Conservation (phyloP, 2,888 invertebrate genomes). For the Electrophaes corylata region DNA sequence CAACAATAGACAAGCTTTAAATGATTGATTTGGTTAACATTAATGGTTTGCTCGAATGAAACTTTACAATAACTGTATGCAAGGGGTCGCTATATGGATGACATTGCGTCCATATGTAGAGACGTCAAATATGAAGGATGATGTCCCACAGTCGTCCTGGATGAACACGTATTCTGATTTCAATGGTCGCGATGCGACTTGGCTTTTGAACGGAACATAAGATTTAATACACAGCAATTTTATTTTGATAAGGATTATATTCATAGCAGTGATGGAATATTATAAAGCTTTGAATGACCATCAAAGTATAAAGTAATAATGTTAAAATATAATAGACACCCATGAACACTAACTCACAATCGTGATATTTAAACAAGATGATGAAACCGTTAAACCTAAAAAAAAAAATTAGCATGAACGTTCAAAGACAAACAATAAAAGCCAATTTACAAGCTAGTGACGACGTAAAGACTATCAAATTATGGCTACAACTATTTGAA, state of each 20-base stretch:
- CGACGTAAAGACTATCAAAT: slow-evolving; percentile 77
- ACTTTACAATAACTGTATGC: slow-evolving; percentile 64
- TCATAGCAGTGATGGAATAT: slow-evolving; percentile 32
- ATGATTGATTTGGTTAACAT: slow-evolving; percentile 69
- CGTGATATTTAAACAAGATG: slow-evolving; percentile 74
- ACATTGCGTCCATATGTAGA: slow-evolving; percentile 65
- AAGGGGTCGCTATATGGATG: slow-evolving; percentile 71
- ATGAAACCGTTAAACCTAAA: slow-evolving; percentile 80
- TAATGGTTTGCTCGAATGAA: slow-evolving; percentile 64
- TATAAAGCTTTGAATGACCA: slow-evolving; percentile 46
- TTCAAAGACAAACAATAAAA: slow-evolving; percentile 78
- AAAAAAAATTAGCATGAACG: slow-evolving; percentile 73
- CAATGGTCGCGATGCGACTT: slow-evolving; percentile 52
- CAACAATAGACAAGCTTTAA: slow-evolving; percentile 50
- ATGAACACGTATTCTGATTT: slow-evolving; percentile 58
- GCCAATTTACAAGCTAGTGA: slow-evolving; percentile 72
- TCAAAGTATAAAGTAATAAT: slow-evolving; percentile 45
- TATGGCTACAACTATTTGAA: slow-evolving; percentile 77
- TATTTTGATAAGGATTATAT: slow-evolving; percentile 42
- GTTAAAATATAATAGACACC: slow-evolving; percentile 50
- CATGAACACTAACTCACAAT: slow-evolving; percentile 49
- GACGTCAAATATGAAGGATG: slow-evolving; percentile 76
- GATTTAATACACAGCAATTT: slow-evolving; percentile 50
- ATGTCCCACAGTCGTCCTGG: slow-evolving; percentile 63
- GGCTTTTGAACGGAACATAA: slow-evolving; percentile 48